phyloP scores from a whole-genome alignment of 2,888 invertebrate species.

The Eremobia ochroleuca region DNA sequence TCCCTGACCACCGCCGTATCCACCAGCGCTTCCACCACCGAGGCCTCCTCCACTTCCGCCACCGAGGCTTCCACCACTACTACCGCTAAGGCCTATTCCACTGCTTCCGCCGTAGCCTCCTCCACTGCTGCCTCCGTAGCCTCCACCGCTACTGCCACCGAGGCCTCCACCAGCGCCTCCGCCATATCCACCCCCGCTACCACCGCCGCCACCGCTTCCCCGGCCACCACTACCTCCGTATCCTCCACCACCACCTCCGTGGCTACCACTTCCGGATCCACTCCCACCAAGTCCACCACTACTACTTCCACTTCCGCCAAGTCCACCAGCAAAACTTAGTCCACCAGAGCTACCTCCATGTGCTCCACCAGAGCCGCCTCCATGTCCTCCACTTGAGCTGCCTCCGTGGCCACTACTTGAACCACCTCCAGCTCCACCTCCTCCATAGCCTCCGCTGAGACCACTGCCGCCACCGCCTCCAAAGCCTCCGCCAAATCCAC shows the following conservation, averaged over 20 bases:
- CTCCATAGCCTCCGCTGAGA: conserved; percentile 28
- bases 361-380: conserved; percentile 48
- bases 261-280: conserved; percentile 38
- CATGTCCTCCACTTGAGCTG: conserved; percentile 30
- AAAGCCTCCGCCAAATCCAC: conserved; percentile 68
- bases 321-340: conserved; percentile 40
- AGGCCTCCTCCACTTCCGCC: conserved; percentile 54
- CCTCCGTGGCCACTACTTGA: conserved; percentile 25
- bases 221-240: conserved; percentile 42
- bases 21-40: conserved; percentile 55
- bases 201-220: conserved; percentile 46
- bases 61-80: conserved; percentile 32
- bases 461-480: conserved; percentile 42
- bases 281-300: conserved; percentile 64
- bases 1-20: conserved; percentile 55
- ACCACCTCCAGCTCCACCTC: conserved; percentile 23
- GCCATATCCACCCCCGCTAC: conserved; percentile 4
- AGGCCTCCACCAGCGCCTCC: conserved; percentile 31
- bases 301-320: conserved; percentile 71
- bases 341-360: conserved; percentile 34
- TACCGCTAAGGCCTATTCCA: conserved; percentile 15
- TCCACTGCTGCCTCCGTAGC: background rate
- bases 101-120: background rate
- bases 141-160: conserved; percentile 42
- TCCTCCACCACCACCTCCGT: conserved; percentile 14